Percentiles rank a stretch among this genome's conserved stretches.
These are phyloP conservation scores for Xenopus petersii DNA, from an alignment of 2,797 vertebrate species.

Conservation along the genomic window DNA sequence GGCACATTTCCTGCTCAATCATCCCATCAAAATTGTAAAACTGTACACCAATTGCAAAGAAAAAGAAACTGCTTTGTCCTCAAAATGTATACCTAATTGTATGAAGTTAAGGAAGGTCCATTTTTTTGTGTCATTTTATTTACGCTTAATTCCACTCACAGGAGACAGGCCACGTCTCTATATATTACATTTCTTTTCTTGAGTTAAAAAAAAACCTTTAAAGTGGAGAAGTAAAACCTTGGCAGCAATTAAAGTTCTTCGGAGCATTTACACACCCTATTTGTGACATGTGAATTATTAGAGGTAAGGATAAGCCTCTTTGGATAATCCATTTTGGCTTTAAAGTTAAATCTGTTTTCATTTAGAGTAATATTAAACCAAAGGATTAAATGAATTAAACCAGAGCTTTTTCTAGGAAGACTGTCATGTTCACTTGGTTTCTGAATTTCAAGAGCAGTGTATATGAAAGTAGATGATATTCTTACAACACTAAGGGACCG, in stretches of 20 bases:
- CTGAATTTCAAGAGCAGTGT: not conserved
- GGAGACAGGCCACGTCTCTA: too few relatives aligned
- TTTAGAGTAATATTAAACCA: conserved; percentile 3
- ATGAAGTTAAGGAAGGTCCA: conserved; percentile 10
- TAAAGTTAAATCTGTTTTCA: conserved; percentile 3
- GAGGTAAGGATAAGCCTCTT: conserved; percentile 10
- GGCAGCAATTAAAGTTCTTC: conserved; percentile 30
- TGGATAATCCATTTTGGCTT: conserved; percentile 27
- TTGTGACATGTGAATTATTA: conserved; percentile 22
- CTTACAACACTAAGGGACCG: too few relatives aligned
- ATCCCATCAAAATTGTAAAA: too few relatives aligned
- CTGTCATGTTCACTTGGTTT: not conserved
- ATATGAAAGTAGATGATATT: too few relatives aligned
- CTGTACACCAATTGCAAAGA: too few relatives aligned
- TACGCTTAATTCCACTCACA: conserved; percentile 27
- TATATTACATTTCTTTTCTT: too few relatives aligned
- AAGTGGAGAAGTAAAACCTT: conserved; percentile 1
- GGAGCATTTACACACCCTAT: conserved; percentile 28
- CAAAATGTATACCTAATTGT: not conserved
- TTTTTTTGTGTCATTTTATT: conserved; percentile 20
- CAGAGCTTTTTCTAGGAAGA: not conserved
- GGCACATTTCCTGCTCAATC: too few relatives aligned
- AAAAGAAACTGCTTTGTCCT: too few relatives aligned
- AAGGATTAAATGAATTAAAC: conserved; percentile 12
- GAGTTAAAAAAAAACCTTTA: too few relatives aligned